These are phyloP conservation scores for Heliconius ethilla DNA, from an alignment of 2,888 invertebrate species.

Conservation along the genomic window DNA sequence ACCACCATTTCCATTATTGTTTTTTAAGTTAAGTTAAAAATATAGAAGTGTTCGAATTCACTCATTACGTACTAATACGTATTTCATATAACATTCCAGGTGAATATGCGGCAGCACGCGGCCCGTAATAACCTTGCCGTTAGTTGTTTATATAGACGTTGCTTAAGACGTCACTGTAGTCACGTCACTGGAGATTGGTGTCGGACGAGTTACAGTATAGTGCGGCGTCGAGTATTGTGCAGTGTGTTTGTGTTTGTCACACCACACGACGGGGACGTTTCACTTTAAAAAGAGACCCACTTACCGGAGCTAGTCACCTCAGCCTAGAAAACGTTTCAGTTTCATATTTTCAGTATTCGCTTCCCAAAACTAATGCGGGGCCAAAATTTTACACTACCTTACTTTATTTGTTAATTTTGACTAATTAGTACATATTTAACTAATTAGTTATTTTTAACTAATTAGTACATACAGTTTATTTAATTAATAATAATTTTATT, in stretches of 20 bases:
- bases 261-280: slow-evolving; percentile 1
- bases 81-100: not conserved
- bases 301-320: slow-evolving; percentile 17
- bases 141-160: too few relatives aligned
- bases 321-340: slow-evolving; percentile 16
- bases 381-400: not conserved
- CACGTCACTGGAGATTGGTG: not conserved
- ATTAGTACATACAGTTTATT: too few relatives aligned
- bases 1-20: not conserved
- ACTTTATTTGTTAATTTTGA: not conserved
- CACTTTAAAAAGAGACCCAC: slow-evolving; percentile 14
- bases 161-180: too few relatives aligned
- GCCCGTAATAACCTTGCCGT: slow-evolving; percentile 6
- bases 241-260: not conserved
- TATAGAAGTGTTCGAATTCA: too few relatives aligned
- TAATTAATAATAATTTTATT: too few relatives aligned
- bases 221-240: not conserved
- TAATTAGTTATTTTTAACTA: too few relatives aligned
- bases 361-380: not conserved
- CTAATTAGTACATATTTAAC: not conserved
- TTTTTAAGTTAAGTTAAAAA: not conserved
- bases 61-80: not conserved
- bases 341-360: too few relatives aligned
- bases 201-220: not conserved
- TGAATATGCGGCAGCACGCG: slow-evolving; percentile 4